Evolutionary conservation across 2,113 vertebrate species (phyloP).

Genomic region (Gallinago jamesoni): DNA sequence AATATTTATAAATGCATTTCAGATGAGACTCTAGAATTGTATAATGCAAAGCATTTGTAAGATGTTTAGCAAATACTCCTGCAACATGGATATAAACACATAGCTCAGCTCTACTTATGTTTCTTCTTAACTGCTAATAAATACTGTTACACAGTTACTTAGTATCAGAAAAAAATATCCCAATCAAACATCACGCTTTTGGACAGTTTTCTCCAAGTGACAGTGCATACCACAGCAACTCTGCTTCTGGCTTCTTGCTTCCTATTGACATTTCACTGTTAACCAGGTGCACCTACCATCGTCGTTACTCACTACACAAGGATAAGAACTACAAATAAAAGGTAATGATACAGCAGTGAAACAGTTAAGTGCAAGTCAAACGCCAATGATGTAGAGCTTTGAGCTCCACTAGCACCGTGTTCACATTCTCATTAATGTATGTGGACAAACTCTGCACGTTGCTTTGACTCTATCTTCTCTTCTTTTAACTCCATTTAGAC

Average conservation of each 20-base stretch:
- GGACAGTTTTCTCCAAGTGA: not conserved
- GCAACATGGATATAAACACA: not conserved
- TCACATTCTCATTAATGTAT: fast-evolving
- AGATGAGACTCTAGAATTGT: not conserved
- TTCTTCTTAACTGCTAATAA: not conserved
- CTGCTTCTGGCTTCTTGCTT: not conserved
- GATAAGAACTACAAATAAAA: not conserved
- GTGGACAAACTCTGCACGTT: not conserved
- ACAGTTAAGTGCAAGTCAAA: not conserved
- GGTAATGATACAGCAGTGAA: not conserved
- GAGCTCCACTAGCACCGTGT: not conserved
- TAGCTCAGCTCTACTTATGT: not conserved
- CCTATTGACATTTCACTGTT: not conserved
- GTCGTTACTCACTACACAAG: not conserved
- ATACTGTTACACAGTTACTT: not conserved
- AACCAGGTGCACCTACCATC: not conserved
- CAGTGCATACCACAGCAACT: not conserved
- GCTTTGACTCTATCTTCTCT: not conserved
- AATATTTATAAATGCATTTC: constrained; percentile 38
- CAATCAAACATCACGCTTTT: not conserved
- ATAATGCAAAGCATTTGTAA: not conserved
- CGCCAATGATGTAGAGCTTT: not conserved
- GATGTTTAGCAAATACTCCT: not conserved
- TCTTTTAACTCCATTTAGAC: not conserved
- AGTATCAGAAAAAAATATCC: not conserved